These are phyloP conservation scores for Thaumatotibia leucotreta DNA, from an alignment of 1,140 invertebrate species.

Conservation along the genomic window DNA sequence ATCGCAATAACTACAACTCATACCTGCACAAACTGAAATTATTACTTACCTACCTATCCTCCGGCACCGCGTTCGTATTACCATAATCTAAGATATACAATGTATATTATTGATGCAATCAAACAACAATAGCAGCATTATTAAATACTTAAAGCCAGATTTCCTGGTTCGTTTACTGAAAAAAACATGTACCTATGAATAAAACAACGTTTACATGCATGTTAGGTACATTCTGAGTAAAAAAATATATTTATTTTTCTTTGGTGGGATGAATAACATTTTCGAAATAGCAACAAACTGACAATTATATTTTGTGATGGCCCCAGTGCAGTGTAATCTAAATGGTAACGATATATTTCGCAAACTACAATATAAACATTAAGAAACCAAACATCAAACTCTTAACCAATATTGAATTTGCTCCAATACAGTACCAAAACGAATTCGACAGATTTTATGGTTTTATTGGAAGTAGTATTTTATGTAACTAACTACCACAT, in stretches of 20 bases:
- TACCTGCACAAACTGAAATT: constrained; percentile 2
- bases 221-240: neutral
- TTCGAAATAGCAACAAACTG: neutral
- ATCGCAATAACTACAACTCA: neutral
- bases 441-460: constrained; percentile 2
- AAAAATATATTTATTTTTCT: neutral
- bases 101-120: neutral
- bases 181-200: neutral
- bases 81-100: constrained; percentile 3
- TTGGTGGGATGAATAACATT: neutral
- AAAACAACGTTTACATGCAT: no score
- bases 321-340: neutral
- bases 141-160: constrained; percentile 29
- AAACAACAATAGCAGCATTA: neutral
- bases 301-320: neutral
- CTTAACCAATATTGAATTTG: constrained; percentile 9
- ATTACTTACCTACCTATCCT: neutral
- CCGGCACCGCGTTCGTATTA: neutral
- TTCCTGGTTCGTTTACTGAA: constrained; percentile 20
- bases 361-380: neutral
- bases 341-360: constrained; percentile 11
- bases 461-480: constrained; percentile 27
- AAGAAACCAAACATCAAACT: constrained; percentile 9
- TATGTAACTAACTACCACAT: constrained; percentile 37
- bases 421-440: constrained; percentile 6